Evolutionary conservation across 2,113 vertebrate species (phyloP).

Genomic region (Pseudorhombus dupliciocellatus): DNA sequence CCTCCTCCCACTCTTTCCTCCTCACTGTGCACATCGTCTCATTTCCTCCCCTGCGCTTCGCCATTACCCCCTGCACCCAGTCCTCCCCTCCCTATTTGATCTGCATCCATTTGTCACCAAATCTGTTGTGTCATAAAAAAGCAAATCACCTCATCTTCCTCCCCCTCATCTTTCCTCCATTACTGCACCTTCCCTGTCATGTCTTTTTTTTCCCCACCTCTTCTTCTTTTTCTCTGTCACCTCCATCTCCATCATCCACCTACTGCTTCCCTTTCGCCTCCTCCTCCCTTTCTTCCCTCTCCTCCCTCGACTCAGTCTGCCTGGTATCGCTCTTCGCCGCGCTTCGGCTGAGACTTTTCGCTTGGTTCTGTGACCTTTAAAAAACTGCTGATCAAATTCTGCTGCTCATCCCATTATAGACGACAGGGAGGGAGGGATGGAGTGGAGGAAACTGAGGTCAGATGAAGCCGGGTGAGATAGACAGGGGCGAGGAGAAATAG

Average conservation of each 20-base stretch:
- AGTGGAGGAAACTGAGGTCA: slow-evolving; percentile 36
- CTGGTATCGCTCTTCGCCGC: slow-evolving; percentile 11
- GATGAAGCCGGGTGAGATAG: slow-evolving; percentile 22
- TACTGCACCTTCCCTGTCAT: background rate
- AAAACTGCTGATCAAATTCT: slow-evolving; percentile 76
- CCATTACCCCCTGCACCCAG: background rate
- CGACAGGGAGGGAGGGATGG: slow-evolving; percentile 25
- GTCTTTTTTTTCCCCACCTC: background rate
- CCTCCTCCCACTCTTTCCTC: slow-evolving; percentile 14
- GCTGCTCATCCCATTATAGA: slow-evolving; percentile 66
- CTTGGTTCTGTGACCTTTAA: slow-evolving; percentile 71
- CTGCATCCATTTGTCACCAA: slow-evolving; percentile 57
- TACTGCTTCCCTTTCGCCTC: background rate
- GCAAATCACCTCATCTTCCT: slow-evolving; percentile 60
- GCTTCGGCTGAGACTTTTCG: slow-evolving; percentile 54
- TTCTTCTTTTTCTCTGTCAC: background rate
- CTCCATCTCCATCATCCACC: slow-evolving; percentile 12
- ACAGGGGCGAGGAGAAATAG: slow-evolving; percentile 13
- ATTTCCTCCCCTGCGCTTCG: slow-evolving; percentile 50
- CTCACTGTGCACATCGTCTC: slow-evolving; percentile 32
- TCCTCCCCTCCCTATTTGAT: slow-evolving; percentile 68
- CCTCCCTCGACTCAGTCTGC: slow-evolving; percentile 1
- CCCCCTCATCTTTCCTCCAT: slow-evolving; percentile 30
- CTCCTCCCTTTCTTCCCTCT: slow-evolving; percentile 5
- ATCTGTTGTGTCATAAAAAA: slow-evolving; percentile 63